phyloP scores from a whole-genome alignment of 1,140 invertebrate genomes.

The Drosophila sp. region DNA sequence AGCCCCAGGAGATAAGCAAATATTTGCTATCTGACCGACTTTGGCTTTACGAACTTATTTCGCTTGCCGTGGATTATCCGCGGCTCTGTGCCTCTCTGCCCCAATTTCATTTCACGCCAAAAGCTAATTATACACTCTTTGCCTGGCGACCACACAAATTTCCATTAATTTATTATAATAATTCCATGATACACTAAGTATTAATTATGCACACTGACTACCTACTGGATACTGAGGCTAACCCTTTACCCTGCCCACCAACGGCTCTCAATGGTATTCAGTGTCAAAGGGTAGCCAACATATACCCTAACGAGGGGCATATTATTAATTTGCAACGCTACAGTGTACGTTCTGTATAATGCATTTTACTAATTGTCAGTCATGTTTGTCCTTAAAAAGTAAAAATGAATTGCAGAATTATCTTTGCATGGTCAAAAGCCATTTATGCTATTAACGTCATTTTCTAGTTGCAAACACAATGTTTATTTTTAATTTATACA shows the following conservation, averaged over 20 bases:
- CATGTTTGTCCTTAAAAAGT: too few species aligned
- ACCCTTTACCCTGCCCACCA: not conserved
- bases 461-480: too few species aligned
- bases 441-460: too few species aligned
- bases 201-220: conserved; percentile 42
- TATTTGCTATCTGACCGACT: conserved; percentile 39
- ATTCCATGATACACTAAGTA: conserved; percentile 49
- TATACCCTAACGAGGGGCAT: not conserved
- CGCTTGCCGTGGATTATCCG: too few species aligned
- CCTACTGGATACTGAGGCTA: not conserved
- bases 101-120: conserved; percentile 50
- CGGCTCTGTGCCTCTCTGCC: not conserved
- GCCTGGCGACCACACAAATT: conserved; percentile 56
- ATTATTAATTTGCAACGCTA: too few species aligned
- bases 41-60: conserved; percentile 11
- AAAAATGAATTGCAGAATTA: too few species aligned
- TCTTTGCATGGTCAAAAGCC: too few species aligned
- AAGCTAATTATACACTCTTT: conserved; percentile 69
- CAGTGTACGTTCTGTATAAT: too few species aligned
- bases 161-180: conserved; percentile 72
- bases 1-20: conserved; percentile 29
- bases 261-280: not conserved
- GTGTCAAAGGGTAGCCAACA: not conserved
- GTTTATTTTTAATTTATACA: too few species aligned
- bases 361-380: too few species aligned